Evolutionary conservation across 1,140 invertebrate genomes (phyloP).

Genomic region (Penaeus chinensis): DNA sequence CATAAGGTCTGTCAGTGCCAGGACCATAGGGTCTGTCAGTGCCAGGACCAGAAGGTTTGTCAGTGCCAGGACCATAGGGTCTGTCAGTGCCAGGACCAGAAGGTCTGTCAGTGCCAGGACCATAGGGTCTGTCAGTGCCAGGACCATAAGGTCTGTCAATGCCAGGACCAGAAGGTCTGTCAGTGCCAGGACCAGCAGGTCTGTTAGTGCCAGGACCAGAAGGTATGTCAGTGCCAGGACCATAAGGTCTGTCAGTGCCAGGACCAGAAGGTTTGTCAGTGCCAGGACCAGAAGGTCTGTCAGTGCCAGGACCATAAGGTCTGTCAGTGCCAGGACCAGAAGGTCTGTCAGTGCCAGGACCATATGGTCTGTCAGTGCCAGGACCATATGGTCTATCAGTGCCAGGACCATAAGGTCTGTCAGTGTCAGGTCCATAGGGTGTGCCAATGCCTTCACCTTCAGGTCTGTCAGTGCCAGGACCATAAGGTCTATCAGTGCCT

Average conservation of each 20-base stretch:
- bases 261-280: not conserved
- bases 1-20: too few relatives aligned
- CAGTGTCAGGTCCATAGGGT: too few relatives aligned
- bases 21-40: not conserved
- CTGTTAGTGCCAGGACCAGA: conserved; percentile 10
- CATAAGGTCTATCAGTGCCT: too few relatives aligned
- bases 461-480: too few relatives aligned
- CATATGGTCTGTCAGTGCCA: too few relatives aligned
- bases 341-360: too few relatives aligned
- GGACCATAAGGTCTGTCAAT: conserved; percentile 8
- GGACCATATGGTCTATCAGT: too few relatives aligned
- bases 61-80: not conserved
- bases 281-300: not conserved
- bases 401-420: too few relatives aligned
- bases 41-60: not conserved
- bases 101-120: conserved; percentile 6
- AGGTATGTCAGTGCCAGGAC: conserved; percentile 27
- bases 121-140: conserved; percentile 7
- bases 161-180: conserved; percentile 11
- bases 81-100: not conserved
- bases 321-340: too few relatives aligned
- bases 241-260: conserved; percentile 10
- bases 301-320: not conserved
- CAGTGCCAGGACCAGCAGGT: not conserved
- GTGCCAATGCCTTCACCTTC: too few relatives aligned